Conservation (phyloP, 2,888 invertebrate species). For the Byasa hedistus region DNA sequence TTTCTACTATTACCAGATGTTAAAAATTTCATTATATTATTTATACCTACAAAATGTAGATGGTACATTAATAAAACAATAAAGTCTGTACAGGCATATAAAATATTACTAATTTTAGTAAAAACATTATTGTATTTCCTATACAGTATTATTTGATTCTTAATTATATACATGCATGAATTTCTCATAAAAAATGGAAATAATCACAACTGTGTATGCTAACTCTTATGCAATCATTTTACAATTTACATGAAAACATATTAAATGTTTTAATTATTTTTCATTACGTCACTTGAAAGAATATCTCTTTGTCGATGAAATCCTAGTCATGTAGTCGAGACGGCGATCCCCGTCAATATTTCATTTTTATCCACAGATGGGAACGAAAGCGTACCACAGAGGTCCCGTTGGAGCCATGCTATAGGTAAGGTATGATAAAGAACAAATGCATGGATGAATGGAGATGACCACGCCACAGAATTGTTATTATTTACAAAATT, state of each 20-base stretch:
- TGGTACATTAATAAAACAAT: not conserved
- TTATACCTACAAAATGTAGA: not conserved
- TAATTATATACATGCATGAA: constrained; percentile 16
- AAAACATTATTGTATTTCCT: not conserved
- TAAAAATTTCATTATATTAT: not conserved
- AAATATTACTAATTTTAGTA: too few species aligned
- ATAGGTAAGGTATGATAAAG: constrained; percentile 63
- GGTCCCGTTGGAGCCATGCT: constrained; percentile 47
- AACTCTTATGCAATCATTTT: not conserved
- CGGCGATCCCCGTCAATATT: constrained; percentile 77
- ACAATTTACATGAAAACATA: constrained; percentile 10
- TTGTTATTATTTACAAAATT: not conserved
- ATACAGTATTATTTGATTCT: too few species aligned
- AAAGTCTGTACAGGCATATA: too few species aligned
- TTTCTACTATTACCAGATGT: not conserved
- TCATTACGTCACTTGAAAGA: constrained; percentile 4
- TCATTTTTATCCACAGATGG: constrained; percentile 78
- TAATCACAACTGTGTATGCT: not conserved
- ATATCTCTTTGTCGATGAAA: constrained; percentile 27
- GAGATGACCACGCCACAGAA: constrained; percentile 18
- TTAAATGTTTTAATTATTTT: constrained; percentile 3
- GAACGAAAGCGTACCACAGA: constrained; percentile 54
- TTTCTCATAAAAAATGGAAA: constrained; percentile 8
- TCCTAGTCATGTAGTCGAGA: constrained; percentile 58
- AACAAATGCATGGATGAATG: constrained; percentile 37